Conservation (phyloP, 2,113 vertebrate species). For the Mesocricetus auratus region DNA sequence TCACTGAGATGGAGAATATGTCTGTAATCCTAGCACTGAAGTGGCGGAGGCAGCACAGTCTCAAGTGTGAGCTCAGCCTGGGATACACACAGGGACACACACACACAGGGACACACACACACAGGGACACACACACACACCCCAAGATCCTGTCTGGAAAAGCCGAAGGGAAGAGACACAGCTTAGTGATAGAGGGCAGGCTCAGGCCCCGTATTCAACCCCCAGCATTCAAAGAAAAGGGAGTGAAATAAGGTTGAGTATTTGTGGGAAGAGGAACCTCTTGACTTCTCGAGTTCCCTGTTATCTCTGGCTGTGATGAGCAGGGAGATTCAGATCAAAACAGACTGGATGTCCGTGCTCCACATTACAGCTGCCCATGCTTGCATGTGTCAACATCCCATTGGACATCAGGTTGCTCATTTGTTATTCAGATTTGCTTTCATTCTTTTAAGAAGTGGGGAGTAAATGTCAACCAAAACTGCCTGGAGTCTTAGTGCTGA, state of each 20-base stretch:
- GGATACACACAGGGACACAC: too few species aligned
- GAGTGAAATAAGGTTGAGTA: constrained; percentile 1
- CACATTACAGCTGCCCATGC: background rate
- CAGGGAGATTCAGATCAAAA: background rate
- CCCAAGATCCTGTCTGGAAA: background rate
- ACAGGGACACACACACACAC: too few species aligned
- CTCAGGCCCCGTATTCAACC: background rate
- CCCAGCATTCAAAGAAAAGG: background rate
- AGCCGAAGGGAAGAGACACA: background rate
- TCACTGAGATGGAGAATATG: background rate
- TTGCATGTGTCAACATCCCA: background rate
- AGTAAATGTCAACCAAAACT: constrained; percentile 36
- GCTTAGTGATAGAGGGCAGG: background rate
- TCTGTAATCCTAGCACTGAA: too few species aligned
- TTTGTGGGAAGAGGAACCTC: background rate
- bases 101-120: too few species aligned
- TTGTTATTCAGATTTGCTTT: constrained; percentile 26
- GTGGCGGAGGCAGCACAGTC: background rate
- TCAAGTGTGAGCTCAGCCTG: background rate
- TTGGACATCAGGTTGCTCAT: background rate
- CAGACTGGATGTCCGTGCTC: background rate
- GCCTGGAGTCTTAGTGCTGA: background rate
- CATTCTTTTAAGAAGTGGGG: background rate
- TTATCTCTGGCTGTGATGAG: background rate
- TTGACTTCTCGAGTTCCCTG: background rate